A percentile compares a stretch with the other conserved stretches of the same genome.
Conservation (phyloP, 1,140 invertebrate species). For the Elymnias hypermnestra region DNA sequence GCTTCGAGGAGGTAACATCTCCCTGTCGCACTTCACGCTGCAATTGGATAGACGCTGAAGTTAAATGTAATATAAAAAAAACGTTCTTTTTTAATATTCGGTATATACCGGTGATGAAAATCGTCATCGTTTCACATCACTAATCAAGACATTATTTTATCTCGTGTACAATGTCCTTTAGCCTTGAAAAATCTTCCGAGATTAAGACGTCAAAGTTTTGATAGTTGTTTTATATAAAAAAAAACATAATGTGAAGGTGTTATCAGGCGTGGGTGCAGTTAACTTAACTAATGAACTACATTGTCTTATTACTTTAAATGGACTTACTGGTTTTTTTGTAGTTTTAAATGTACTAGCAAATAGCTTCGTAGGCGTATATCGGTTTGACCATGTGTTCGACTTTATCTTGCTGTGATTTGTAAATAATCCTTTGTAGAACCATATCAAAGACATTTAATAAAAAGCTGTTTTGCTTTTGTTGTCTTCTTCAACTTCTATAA, state of each 20-base stretch:
- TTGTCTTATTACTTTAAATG: constrained; percentile 69
- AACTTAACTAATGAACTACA: constrained; percentile 58
- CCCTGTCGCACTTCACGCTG: too few relatives aligned
- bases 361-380: constrained; percentile 40
- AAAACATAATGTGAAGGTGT: constrained; percentile 30
- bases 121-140: too few relatives aligned
- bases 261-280: constrained; percentile 38
- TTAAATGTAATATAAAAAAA: too few relatives aligned
- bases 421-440: too few relatives aligned
- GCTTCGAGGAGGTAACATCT: too few relatives aligned
- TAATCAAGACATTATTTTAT: constrained; percentile 4
- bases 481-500: too few relatives aligned
- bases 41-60: too few relatives aligned
- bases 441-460: too few relatives aligned
- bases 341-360: constrained; percentile 47
- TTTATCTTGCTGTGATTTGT: too few relatives aligned
- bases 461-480: too few relatives aligned
- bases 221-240: constrained; percentile 25
- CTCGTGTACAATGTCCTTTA: constrained; percentile 18
- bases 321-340: constrained; percentile 27
- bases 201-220: constrained; percentile 23
- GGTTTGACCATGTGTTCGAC: constrained; percentile 23
- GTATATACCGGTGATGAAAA: too few relatives aligned
- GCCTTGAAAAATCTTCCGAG: constrained; percentile 21
- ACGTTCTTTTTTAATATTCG: too few relatives aligned